Percentiles rank a stretch among this genome's conserved stretches.
Evolutionary conservation across 1,140 invertebrate species (phyloP).

Genomic region (Tenebrio molitor): DNA sequence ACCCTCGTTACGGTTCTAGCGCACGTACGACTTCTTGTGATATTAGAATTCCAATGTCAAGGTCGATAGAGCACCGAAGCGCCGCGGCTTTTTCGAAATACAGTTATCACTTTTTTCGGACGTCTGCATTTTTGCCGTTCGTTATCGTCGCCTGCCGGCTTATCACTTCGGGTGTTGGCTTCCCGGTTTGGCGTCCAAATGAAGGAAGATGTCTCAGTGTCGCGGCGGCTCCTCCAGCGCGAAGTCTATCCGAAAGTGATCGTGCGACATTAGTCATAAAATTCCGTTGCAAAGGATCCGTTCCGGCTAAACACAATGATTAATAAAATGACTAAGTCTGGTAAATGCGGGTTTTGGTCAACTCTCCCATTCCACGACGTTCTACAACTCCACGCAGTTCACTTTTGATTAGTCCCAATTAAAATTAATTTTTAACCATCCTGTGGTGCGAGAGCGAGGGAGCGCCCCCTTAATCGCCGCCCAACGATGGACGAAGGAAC

Average conservation of each 20-base stretch:
- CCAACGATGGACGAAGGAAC: slow-evolving; percentile 50
- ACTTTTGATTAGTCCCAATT: slow-evolving; percentile 58
- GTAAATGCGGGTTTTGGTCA: slow-evolving; percentile 46
- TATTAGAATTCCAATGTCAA: background rate
- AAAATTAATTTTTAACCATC: slow-evolving; percentile 65
- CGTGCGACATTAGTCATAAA: slow-evolving; percentile 6
- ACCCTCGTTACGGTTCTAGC: no score
- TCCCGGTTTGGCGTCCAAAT: no score
- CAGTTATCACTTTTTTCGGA: no score
- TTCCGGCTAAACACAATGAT: slow-evolving; percentile 42
- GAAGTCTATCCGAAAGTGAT: no score
- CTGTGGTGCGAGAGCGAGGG: slow-evolving; percentile 56
- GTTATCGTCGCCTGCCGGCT: no score
- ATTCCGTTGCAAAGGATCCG: slow-evolving; percentile 5
- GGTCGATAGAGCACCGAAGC: background rate
- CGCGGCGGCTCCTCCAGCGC: no score
- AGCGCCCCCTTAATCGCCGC: slow-evolving; percentile 51
- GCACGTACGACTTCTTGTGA: background rate
- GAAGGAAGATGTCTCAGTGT: no score
- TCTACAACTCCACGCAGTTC: slow-evolving; percentile 8
- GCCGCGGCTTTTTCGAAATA: no score
- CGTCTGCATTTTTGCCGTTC: no score
- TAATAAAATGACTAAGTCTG: slow-evolving; percentile 49
- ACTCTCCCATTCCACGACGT: slow-evolving; percentile 17
- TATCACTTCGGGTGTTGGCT: no score